Base-by-base conservation (phyloP, 2,797 vertebrate genomes). In the Semotilus atromaculatus region DNA sequence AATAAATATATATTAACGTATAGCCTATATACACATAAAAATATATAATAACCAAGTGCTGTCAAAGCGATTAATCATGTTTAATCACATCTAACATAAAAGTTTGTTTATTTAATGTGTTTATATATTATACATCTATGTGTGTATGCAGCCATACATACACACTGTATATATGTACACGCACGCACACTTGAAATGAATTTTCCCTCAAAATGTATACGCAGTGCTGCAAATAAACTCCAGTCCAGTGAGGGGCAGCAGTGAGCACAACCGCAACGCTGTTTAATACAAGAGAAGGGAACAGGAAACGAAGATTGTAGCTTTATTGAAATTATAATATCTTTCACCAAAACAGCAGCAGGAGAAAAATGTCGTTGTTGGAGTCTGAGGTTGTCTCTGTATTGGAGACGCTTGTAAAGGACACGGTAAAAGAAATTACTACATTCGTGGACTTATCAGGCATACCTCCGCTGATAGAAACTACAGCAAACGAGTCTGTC, bases 371-470 rank as follows among this genome's bases (percentile, higher is more conserved):
- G 94, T 90, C 90, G 0, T 88, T 89, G 3, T 7, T 94, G n/a
- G 91, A 94, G 87, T 77, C 58, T 64, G 91, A 85, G 62, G 83
- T 95, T 0, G 84, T 82, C 70, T 86, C 93, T 89, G 86, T 95
- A 75, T 78, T 96, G 89, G 92, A 95, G 83, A 60, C 81, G 5
- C 90, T 95, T 88, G 88, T 94, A 8, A 90, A 81, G 0, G 72
- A 83, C 7, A 85, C 91, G 1, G 89, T 95, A 1, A 31, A 89
- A 38, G 93, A 94, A 90, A 90, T 94, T 45, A 88, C 38, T 60
- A 93, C 90, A 91, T 85, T 94, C 87, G 2, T 92, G 75, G 71
- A 86, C 18, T 89, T 76, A 0, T 88, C 82, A 9, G 85, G 29
- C 10, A 19, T 18, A 21, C 38, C 14, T 64, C 21, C 19, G 62